Percentiles rank a stretch among this genome's conserved stretches.
phyloP scores from a whole-genome alignment of 2,797 vertebrate species.

The Poliocrania exsul region DNA sequence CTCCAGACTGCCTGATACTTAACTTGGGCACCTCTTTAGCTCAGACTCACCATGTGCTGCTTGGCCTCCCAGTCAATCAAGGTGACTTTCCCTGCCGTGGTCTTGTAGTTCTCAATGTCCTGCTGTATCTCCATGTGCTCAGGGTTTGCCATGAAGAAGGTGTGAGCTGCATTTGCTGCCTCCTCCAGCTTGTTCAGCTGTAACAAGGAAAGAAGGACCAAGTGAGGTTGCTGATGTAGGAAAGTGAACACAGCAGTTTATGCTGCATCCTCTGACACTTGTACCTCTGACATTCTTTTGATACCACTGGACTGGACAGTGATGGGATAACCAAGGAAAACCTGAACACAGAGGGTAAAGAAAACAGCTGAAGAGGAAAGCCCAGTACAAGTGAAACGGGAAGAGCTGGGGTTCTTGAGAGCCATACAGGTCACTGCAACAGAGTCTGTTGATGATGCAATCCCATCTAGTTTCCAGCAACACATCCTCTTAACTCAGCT shows the following conservation, averaged over 20 bases:
- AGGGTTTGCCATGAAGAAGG: constrained; percentile 96
- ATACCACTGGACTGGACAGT: background rate
- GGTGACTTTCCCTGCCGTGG: constrained; percentile 75
- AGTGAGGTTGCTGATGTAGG: background rate
- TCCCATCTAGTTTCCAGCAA: background rate
- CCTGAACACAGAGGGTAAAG: background rate
- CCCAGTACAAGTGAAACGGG: background rate
- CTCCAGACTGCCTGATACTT: background rate
- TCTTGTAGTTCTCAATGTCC: constrained; percentile 89
- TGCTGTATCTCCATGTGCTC: constrained; percentile 95
- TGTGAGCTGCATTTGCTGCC: constrained; percentile 92
- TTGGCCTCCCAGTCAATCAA: constrained; percentile 88
- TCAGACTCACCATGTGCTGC: constrained; percentile 85
- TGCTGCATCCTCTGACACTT: background rate
- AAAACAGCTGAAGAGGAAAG: background rate
- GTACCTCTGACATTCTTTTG: background rate
- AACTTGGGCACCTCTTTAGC: background rate
- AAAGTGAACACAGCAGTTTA: background rate
- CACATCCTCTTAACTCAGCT: background rate
- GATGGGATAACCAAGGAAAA: background rate
- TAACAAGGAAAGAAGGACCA: background rate
- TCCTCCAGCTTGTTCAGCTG: constrained; percentile 90
- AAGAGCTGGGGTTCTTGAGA: background rate
- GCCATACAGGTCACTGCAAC: background rate
- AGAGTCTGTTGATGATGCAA: fast-evolving